Base-by-base conservation (phyloP, 2,888 invertebrate genomes). In the Drepana falcataria region DNA sequence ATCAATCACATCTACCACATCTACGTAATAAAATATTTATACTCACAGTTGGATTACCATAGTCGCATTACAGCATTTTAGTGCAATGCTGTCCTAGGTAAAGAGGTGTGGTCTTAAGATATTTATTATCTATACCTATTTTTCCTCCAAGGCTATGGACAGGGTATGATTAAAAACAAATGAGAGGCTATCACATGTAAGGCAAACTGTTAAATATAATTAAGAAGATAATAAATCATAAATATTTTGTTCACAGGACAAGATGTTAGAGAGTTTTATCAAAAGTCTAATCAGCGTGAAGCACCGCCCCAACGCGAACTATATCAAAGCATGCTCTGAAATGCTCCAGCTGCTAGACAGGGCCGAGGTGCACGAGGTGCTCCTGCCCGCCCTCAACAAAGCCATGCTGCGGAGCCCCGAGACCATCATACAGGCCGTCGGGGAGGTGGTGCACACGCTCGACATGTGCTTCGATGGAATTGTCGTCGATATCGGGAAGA, bases 371-470 rank as follows among this genome's bases (percentile, higher is more conserved):
- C 94, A 95, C 71, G 93, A 92, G 49, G 88, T 88, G 4, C 81
- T 99, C 48, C 87, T 98, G 59, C 98, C 98, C 0, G 95, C 97
- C 1, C 88, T 98, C 54, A 96, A 97, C 79, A 97, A 98, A 79
- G 95, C 97, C 34, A 95, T 99, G 94, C 90, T 99, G 37, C 91
- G 99, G 53, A 98, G 96, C 85, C 98, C 99, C 0, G 99, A 99
- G 92, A 94, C 97, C 53, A 95, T 96, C 60, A 92, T 98, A 34
- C 94, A 95, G 78, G 94, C 95, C 33, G 95, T 98, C 47, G 96
- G 96, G 0, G 92, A 94, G 51, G 94, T 98, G 58, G 83, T 98
- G 35, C 92, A 92, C 4, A 94, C 94, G 53, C 77, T 97, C 4
- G 92, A 93, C 54, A 82, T 97, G 3, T 95, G 96, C 75, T 91